Evolutionary conservation across 1,140 invertebrate species (phyloP).

Genomic region (Cyclargus thomasi): DNA sequence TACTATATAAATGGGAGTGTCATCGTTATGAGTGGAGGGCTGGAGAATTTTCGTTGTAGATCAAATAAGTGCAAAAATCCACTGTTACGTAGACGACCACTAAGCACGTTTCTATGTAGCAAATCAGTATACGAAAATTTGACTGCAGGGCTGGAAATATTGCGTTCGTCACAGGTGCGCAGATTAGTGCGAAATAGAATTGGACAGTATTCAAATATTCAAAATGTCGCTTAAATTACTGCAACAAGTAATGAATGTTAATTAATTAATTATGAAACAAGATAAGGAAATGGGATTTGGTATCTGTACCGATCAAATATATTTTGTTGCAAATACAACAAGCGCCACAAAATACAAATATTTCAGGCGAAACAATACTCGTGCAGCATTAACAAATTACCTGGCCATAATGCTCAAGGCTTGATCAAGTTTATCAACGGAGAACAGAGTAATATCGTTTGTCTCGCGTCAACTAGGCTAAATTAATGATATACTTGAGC

Average conservation of each 20-base stretch:
- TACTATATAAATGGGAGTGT: no score
- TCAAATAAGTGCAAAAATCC: not conserved
- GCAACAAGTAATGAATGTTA: slow-evolving; percentile 17
- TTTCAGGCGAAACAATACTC: not conserved
- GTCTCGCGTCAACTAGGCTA: no score
- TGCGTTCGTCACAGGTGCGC: slow-evolving; percentile 11
- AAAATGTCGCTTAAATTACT: slow-evolving; percentile 16
- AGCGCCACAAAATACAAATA: slow-evolving; percentile 6
- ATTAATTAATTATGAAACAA: slow-evolving; percentile 18
- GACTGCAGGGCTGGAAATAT: not conserved
- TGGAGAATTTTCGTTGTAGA: not conserved
- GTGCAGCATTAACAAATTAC: not conserved
- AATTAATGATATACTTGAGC: no score
- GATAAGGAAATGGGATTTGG: slow-evolving; percentile 10
- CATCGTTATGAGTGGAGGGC: no score
- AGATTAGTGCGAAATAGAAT: slow-evolving; percentile 14
- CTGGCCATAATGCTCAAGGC: not conserved
- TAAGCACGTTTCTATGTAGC: not conserved
- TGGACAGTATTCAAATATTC: slow-evolving; percentile 18
- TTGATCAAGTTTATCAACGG: not conserved
- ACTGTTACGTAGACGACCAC: not conserved
- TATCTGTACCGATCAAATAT: slow-evolving; percentile 13
- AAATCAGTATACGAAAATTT: not conserved
- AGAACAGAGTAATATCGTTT: not conserved
- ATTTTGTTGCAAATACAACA: slow-evolving; percentile 18